phyloP scores from a whole-genome alignment of 2,888 invertebrate genomes.

The Bugula neritina region DNA sequence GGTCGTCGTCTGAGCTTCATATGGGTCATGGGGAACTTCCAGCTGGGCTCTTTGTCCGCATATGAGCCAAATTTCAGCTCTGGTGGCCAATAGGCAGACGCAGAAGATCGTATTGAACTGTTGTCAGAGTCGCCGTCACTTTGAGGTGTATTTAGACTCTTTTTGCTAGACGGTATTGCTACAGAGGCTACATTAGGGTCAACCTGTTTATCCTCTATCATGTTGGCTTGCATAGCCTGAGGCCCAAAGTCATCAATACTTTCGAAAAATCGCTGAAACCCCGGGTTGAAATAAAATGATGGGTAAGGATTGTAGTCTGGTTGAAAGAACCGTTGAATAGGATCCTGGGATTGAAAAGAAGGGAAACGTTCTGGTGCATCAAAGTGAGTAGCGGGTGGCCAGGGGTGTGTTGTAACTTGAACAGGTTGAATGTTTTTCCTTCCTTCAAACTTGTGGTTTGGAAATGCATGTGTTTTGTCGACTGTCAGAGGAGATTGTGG shows the following conservation, averaged over 20 bases:
- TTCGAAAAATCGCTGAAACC: conserved; percentile 11
- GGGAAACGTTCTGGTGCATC: not conserved
- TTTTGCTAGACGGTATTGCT: not conserved
- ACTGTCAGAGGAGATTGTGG: not conserved
- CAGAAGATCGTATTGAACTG: conserved; percentile 18
- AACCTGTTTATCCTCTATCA: not conserved
- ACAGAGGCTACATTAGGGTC: not conserved
- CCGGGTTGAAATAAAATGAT: not conserved
- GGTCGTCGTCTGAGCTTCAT: conserved; percentile 6
- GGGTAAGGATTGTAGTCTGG: not conserved
- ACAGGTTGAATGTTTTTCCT: conserved; percentile 14
- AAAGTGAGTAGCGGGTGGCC: not conserved
- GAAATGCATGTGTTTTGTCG: not conserved
- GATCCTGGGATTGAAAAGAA: not conserved
- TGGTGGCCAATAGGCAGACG: conserved; percentile 25
- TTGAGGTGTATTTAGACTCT: not conserved
- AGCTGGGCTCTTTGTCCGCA: not conserved
- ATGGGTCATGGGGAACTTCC: not conserved
- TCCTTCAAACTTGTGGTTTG: not conserved
- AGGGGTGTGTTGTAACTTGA: not conserved
- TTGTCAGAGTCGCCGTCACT: not conserved
- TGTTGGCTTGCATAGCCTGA: not conserved
- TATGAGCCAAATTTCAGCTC: conserved; percentile 12
- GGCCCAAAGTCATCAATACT: conserved; percentile 17
- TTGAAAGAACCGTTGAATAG: conserved; percentile 1